Evolutionary conservation across 2,113 vertebrate genomes (phyloP).

Genomic region (Erythrolamprus reginae): DNA sequence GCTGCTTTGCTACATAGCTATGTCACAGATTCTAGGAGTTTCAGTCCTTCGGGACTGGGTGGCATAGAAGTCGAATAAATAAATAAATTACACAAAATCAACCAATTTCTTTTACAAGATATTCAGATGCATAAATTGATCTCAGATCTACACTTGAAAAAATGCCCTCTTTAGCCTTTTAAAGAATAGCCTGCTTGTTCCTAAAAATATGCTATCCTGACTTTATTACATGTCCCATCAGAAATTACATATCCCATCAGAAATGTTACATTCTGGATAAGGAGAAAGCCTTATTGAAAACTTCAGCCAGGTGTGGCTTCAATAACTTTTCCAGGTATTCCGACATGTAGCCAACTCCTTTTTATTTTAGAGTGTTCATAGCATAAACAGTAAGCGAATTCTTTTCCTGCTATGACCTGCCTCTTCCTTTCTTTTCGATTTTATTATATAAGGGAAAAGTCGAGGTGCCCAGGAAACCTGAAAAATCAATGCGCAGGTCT

Average conservation of each 20-base stretch:
- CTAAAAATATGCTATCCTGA: background rate
- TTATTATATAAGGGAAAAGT: background rate
- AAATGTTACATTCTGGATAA: background rate
- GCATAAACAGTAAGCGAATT: background rate
- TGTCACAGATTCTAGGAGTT: background rate
- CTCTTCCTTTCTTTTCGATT: background rate
- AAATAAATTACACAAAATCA: background rate
- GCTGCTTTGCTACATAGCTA: background rate
- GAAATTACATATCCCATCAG: background rate
- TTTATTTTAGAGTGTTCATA: background rate
- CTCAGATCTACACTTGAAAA: background rate
- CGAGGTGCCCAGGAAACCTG: background rate
- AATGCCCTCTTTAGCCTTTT: background rate
- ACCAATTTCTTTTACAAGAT: background rate
- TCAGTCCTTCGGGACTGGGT: too few species aligned
- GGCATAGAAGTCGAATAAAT: too few species aligned
- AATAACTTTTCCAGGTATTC: background rate
- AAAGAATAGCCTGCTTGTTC: background rate
- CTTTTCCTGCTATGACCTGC: background rate
- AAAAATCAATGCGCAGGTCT: background rate
- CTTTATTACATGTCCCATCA: background rate
- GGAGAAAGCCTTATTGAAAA: background rate
- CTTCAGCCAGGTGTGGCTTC: background rate
- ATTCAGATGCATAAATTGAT: background rate
- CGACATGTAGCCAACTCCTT: background rate